These are phyloP conservation scores for Pheosia gnoma DNA, from an alignment of 2,888 invertebrate genomes.

Conservation along the genomic window DNA sequence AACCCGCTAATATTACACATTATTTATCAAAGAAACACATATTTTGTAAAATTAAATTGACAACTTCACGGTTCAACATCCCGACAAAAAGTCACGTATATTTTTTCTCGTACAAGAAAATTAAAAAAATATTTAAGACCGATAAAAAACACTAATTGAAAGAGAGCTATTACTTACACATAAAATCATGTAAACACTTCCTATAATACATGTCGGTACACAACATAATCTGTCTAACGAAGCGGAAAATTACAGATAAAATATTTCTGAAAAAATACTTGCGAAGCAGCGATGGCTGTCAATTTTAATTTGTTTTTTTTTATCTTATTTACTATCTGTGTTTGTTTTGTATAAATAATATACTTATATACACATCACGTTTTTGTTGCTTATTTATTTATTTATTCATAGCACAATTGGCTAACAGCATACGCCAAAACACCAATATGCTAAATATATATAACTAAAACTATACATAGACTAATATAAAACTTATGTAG, in stretches of 20 bases:
- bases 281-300: not conserved
- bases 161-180: not conserved
- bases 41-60: no score
- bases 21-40: no score
- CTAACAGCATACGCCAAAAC: no score
- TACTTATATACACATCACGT: not conserved
- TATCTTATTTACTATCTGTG: not conserved
- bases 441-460: no score
- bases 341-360: not conserved
- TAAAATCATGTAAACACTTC: not conserved
- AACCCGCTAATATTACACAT: no score
- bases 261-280: not conserved
- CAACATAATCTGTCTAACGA: not conserved
- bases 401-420: no score
- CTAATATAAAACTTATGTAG: no score
- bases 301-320: conserved; percentile 2
- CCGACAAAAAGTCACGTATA: no score
- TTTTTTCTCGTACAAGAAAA: not conserved
- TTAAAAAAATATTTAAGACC: not conserved
- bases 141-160: not conserved
- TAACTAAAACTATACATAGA: no score
- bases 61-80: no score
- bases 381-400: no score
- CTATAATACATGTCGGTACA: not conserved
- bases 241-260: not conserved